Base-by-base conservation (phyloP, 2,797 vertebrate genomes). In the Acestrorhynchus altus region DNA sequence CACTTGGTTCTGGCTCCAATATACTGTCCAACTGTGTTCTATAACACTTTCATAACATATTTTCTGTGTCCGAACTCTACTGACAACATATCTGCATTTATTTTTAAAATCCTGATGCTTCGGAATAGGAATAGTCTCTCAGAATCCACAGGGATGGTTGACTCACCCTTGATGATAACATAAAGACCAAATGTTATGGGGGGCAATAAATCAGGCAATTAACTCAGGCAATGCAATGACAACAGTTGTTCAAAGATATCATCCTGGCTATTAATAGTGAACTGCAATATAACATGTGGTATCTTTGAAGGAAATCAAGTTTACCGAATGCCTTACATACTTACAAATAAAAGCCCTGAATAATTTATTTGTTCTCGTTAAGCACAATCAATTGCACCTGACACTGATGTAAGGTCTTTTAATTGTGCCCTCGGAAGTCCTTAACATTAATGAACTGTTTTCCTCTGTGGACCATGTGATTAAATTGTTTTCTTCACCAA, bases 351-450 rank as follows among this genome's bases (percentile, higher is more conserved):
- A 64, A 40, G 39, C 46, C 78, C 80, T 91, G 87, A 88, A 92
- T 93, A 90, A 93, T 93, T 92, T 91, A 93, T 92, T 89, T 86
- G 77, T 76, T 79, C 86, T 92, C 86, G 89, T 92, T 91, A 92
- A 91, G 91, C 86, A 86, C 88, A 92, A 93, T 93, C 91, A 91
- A 88, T 91, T 90, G 83, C 77, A 86, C 69, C 74, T 91, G 90
- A 84, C 91, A 86, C 85, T 91, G 92, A 92, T 90, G 78, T 89
- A 92, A 83, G 77, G 84, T 79, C 83, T 85, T 88, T 91, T 90
- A 93, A 90, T 88, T 70, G 84, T 83, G 81, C 85, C 86, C 88
- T 89, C 88, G 89, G 84, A 88, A 86, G 90, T 88, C 84, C 51
- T 84, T 90, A 88, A 91, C 78, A 74, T 81, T 92, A 89, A 92